Conservation (phyloP, 1,140 invertebrate species). For the Drosophila truncata region DNA sequence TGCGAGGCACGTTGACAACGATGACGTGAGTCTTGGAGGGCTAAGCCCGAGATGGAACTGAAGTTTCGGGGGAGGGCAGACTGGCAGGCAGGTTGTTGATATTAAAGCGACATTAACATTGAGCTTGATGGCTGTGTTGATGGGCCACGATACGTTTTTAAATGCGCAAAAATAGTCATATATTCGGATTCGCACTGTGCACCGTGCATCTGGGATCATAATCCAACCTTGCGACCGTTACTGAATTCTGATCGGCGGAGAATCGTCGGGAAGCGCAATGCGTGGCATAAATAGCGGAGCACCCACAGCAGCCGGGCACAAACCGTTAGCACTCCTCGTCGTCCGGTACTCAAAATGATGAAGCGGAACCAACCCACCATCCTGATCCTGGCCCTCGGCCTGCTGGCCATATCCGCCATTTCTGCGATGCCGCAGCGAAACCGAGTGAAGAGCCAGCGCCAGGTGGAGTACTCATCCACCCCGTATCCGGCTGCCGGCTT, state of each 20-base stretch:
- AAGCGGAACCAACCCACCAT: conserved; percentile 35
- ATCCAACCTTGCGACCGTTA: conserved; percentile 75
- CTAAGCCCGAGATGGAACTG: conserved; percentile 41
- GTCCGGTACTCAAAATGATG: conserved; percentile 40
- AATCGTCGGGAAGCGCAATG: conserved; percentile 28
- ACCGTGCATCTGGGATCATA: conserved; percentile 57
- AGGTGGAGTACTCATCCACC: conserved; percentile 72
- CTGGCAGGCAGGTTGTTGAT: conserved; percentile 41
- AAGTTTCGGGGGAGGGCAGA: conserved; percentile 13
- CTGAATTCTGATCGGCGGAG: conserved; percentile 76
- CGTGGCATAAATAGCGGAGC: conserved; percentile 64
- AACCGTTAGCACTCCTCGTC: conserved; percentile 64
- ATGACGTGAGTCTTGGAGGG: conserved; percentile 62
- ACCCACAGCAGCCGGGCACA: conserved; percentile 69
- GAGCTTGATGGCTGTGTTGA: conserved; percentile 74
- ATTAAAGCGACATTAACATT: conserved; percentile 79
- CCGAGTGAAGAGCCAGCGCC: conserved; percentile 69
- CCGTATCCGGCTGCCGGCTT: conserved; percentile 79
- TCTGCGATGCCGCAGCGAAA: conserved; percentile 57
- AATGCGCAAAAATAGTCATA: conserved; percentile 71
- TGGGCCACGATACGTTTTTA: conserved; percentile 71
- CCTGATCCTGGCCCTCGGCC: conserved; percentile 43
- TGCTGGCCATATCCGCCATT: conserved; percentile 34
- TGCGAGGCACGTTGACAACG: conserved; percentile 72
- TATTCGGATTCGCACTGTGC: conserved; percentile 34